Base-by-base conservation (phyloP, 1,140 invertebrate genomes). In the Brachionus angularis region DNA sequence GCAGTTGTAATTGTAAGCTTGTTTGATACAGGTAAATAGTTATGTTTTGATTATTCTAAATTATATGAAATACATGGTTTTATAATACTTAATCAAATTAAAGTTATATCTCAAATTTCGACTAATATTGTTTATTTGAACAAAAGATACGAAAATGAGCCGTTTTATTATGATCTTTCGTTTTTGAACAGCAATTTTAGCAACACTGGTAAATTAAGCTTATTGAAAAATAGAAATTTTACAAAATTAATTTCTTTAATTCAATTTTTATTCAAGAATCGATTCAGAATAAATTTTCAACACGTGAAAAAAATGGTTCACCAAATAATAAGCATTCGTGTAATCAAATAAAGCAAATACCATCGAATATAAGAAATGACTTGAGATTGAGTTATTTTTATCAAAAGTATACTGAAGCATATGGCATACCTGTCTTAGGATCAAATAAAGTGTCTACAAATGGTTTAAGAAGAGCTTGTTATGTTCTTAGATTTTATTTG, bases 361-460 rank as follows among this genome's bases (percentile, higher is more conserved):
- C 53, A 58, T 58, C 53, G 23, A 39, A 27, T 25, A 58, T 58
- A 10, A 58, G 53, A 39, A 58, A 25, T 3, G 53, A 58, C 25
- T 36, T 58, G 27, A 76, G 76, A 21, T 42, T 77, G 23, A 29
- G 62, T 16, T 46, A 50, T 29, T 78, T 76, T 69, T 78, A 78
- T 52, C 73, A 74, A 49, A 78, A 77, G 49, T 78, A 77, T 67
- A 77, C 76, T 4, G 76, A 78, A 64, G 76, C 76, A 14, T 78
- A 78, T 50, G 75, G 76, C 0, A 77, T 78, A n/a, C 77, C 77
- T 10, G 73, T 78, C 2, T n/a, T 78, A 5, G 73, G 77, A 75
- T 73, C 49, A 70, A 67, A 29, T 46, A 44, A 42, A 46, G 29
- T 39, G 16, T 31, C 36, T 47, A 8, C 25, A 29, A 61, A 47